Conservation (phyloP, 64 coral and sea anemone genomes). For the Actinia tenebrosa region DNA sequence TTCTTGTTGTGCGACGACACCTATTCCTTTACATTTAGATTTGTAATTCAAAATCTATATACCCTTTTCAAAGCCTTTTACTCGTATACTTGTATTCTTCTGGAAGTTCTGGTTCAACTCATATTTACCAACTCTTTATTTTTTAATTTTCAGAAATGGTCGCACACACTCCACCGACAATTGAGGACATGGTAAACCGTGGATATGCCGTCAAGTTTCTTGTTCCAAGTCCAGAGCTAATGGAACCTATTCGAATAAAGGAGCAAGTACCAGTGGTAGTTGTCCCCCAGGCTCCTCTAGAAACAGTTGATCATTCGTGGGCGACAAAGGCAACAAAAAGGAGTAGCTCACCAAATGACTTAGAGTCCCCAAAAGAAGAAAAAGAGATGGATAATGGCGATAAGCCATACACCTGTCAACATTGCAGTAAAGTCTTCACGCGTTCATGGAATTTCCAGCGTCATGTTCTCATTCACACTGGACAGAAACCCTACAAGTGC, state of each 20-base stretch:
- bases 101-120: neutral
- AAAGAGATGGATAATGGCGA: conserved; percentile 69
- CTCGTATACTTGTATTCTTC: neutral
- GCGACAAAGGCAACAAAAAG: neutral
- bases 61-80: neutral
- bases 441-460: conserved; percentile 98
- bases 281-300: conserved; percentile 14
- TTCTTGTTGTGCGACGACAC: neutral
- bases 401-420: conserved; percentile 88
- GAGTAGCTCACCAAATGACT: conserved; percentile 13
- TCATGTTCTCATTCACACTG: conserved; percentile 93
- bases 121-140: neutral
- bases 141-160: conserved; percentile 17
- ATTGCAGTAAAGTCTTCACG: conserved; percentile 98
- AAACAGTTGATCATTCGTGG: conserved; percentile 23
- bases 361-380: conserved; percentile 69
- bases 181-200: conserved; percentile 22
- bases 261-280: neutral
- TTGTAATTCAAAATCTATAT: neutral
- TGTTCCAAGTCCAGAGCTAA: conserved; percentile 4
- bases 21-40: neutral
- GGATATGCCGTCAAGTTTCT: conserved; percentile 24
- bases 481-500: conserved; percentile 97
- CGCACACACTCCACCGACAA: conserved; percentile 13
- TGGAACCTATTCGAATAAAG: conserved; percentile 32